Base-by-base conservation (phyloP, 2,888 invertebrate genomes). In the Drosophila melanocephala region DNA sequence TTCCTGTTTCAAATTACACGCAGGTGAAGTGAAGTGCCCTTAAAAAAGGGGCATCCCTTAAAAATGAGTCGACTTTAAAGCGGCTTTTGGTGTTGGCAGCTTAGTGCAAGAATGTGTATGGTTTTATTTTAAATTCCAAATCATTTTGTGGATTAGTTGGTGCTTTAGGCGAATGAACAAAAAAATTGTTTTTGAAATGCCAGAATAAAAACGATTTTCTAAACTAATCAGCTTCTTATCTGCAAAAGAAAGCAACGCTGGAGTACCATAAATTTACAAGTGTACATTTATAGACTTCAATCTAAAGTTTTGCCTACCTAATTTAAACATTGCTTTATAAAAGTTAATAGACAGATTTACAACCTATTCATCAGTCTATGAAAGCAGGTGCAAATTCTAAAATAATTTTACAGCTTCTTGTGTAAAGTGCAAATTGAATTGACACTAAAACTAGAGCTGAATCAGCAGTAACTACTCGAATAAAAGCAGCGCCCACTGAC, bases 1-100 rank as follows among this genome's bases (percentile, higher is more conserved):
- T 86, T 90, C 83, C 85, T 76, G 75, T 71, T 84, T 69, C 61
- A 72, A 83, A 75, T 77, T 70, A 74, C 77, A 59, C 60, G 58
- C 71, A 64, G 73, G 47, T 64, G 63, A 63, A 73, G 37, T 60
- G 62, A 60, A 68, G 68, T 60, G 59, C 63, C 61, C 55, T 50
- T 65, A 32, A 77, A 61, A 72, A 61, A 59, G 62, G 47, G 58
- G 44, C 30, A 51, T 16, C 39, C 26, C 39, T 65, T 32, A 55
- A 52, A 44, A 53, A 39, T 50, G 52, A 26, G 59, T 35, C 44
- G 60, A 62, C 53, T 62, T 78, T 57, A 78, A 81, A 33, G 22
- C 39, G n/a, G 28, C 32, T 68, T 35, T 53, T 51, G 35, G n/a
- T 64, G 51, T 52, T 61, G 51, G 56, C 61, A 74, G 53, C 57